Conservation (phyloP, 2,888 invertebrate species). For the Abrostola tripartita region DNA sequence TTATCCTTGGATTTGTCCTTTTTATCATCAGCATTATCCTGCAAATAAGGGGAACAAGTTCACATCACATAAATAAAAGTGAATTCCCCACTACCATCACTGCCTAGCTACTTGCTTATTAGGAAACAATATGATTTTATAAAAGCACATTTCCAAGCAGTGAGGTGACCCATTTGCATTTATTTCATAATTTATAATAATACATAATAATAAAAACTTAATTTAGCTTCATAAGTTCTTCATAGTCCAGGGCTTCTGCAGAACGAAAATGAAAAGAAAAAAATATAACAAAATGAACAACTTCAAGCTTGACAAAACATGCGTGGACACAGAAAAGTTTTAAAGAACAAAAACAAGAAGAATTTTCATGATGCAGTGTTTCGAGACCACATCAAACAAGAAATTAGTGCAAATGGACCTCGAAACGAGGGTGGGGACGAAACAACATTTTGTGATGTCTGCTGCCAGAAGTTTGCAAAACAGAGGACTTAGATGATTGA, state of each 20-base stretch:
- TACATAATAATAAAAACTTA: slow-evolving; percentile 52
- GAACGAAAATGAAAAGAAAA: slow-evolving; percentile 64
- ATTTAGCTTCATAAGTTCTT: slow-evolving; percentile 41
- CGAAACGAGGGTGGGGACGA: slow-evolving; percentile 79
- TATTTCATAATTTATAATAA: slow-evolving; percentile 54
- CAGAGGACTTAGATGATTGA: slow-evolving; percentile 50
- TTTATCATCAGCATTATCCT: slow-evolving; percentile 87
- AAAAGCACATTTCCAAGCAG: slow-evolving; percentile 67
- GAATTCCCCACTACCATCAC: slow-evolving; percentile 78
- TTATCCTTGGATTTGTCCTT: slow-evolving; percentile 90
- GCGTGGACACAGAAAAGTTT: slow-evolving; percentile 86
- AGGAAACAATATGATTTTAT: background rate
- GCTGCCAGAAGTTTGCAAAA: slow-evolving; percentile 68
- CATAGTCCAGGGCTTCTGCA: slow-evolving; percentile 58
- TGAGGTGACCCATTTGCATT: slow-evolving; percentile 87
- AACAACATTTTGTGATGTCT: slow-evolving; percentile 75
- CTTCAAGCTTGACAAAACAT: slow-evolving; percentile 77
- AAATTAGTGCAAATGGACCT: slow-evolving; percentile 86
- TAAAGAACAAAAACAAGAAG: slow-evolving; percentile 69
- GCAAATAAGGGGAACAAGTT: slow-evolving; percentile 77
- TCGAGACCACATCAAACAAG: slow-evolving; percentile 68
- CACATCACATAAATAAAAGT: slow-evolving; percentile 65
- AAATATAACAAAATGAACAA: slow-evolving; percentile 33
- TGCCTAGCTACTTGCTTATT: slow-evolving; percentile 61
- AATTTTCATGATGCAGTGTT: slow-evolving; percentile 65